Percentiles rank a stretch among this genome's conserved stretches.
Evolutionary conservation across 1,140 invertebrate genomes (phyloP).

Genomic region (Micrasema longulum): DNA sequence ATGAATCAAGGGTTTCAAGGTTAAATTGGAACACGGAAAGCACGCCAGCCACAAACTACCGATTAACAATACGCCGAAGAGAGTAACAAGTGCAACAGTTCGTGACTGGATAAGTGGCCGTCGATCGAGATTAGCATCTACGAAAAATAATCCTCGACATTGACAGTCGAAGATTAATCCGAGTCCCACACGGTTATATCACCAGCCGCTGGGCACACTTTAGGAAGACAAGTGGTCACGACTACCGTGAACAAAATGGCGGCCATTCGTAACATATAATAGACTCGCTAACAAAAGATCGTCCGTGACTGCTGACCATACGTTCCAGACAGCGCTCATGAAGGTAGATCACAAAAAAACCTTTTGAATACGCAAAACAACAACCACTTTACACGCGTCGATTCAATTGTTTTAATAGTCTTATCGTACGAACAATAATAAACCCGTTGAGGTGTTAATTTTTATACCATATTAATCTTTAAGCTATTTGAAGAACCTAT

Average conservation of each 20-base stretch:
- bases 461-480: too few species aligned
- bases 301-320: conserved; percentile 4
- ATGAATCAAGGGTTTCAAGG: neutral
- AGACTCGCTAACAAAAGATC: neutral
- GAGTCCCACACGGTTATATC: conserved; percentile 25
- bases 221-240: conserved; percentile 35
- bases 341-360: too few species aligned
- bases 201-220: conserved; percentile 12
- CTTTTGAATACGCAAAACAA: too few species aligned
- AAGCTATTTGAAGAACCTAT: too few species aligned
- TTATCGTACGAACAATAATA: too few species aligned
- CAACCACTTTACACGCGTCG: too few species aligned
- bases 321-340: neutral
- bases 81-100: conserved; percentile 6
- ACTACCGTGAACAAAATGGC: conserved; percentile 24
- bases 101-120: neutral
- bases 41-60: neutral
- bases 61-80: conserved; percentile 1
- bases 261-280: conserved; percentile 21
- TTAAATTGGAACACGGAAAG: conserved; percentile 18
- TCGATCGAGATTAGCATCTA: conserved; percentile 22
- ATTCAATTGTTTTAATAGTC: too few species aligned
- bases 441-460: too few species aligned
- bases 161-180: conserved; percentile 34
- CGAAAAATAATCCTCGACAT: conserved; percentile 25